Evolutionary conservation across 2,888 invertebrate genomes (phyloP), one percentile per base, ranked within the genome.

Genomic region (Norana najaformis): DNA sequence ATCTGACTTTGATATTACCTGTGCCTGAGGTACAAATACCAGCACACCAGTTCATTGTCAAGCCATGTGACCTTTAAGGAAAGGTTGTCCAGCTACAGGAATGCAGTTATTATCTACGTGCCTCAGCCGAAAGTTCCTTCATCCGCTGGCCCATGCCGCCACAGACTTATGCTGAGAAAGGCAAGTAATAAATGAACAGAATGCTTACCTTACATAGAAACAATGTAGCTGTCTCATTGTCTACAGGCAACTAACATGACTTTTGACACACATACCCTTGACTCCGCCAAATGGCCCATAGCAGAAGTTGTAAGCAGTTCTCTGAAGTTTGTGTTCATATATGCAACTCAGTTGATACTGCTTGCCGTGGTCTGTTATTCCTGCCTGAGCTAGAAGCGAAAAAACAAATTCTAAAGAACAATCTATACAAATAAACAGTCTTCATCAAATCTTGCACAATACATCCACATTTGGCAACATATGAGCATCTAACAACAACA

Each of bases 261-360:
- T n/a, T 69, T 8, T 30, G 69, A 69, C 8, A 69, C n/a, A n/a
- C 69, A 20, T 35, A 95, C 95, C 95, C 93, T 94, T 93, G 0
- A 97, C 96, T 90, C 97, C 97, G 2, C 98, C 98, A 95, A 99
- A 99, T 5, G 97, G 96, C 0, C 98, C 99, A 92, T 96, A 96
- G 83, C 96, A 96, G 93, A 98, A 95, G 93, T 97, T 97, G 93
- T 96, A 97, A 0, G 98, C 97, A 91, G 96, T 96, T 92, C 97
- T 96, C 90, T 96, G 96, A 91, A 99, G 96, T 88, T 96, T 96
- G 94, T 98, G 98, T 94, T 97, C 97, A 94, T 98, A 97, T 20
- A 95, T 94, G n/a, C 95, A 93, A 5, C 97, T 95, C 38, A 97
- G 95, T 89, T 94, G 93, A 91, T 94, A 95, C 90, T 95, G 95